These are phyloP conservation scores for Drosophila nikananu DNA, from an alignment of 1,140 invertebrate species.

Conservation along the genomic window DNA sequence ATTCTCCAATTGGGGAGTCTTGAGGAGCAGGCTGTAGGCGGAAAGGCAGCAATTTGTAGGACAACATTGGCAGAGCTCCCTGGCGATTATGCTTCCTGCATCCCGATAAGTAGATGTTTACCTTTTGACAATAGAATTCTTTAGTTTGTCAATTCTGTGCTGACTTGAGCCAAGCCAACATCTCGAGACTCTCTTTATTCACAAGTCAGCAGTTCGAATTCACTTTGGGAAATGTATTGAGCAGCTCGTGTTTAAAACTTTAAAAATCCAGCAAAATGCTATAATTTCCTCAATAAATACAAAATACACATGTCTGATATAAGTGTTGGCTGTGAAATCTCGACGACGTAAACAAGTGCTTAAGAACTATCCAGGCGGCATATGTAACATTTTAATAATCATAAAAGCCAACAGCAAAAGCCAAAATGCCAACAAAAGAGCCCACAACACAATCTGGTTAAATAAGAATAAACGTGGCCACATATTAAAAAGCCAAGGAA, in stretches of 20 bases:
- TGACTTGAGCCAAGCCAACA: neutral
- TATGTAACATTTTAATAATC: conserved; percentile 79
- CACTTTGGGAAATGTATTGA: neutral
- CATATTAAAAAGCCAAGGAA: conserved; percentile 69
- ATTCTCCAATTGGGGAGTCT: conserved; percentile 34
- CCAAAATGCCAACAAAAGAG: conserved; percentile 37
- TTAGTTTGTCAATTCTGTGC: conserved; percentile 11
- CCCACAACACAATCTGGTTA: conserved; percentile 57
- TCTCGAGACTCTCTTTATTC: neutral
- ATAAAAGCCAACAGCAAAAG: conserved; percentile 70
- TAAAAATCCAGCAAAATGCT: neutral
- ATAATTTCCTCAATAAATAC: neutral
- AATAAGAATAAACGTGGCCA: conserved; percentile 63
- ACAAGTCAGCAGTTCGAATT: neutral
- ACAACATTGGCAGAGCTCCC: conserved; percentile 26
- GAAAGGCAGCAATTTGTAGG: conserved; percentile 34
- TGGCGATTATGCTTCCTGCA: conserved; percentile 41
- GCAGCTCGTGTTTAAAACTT: neutral
- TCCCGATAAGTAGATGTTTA: conserved; percentile 33
- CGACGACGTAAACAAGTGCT: neutral
- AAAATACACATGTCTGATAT: neutral
- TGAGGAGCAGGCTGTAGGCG: conserved; percentile 22
- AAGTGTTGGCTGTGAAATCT: conserved; percentile 2
- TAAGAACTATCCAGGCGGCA: conserved; percentile 32
- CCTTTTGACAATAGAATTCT: conserved; percentile 4